Evolutionary conservation across 2,113 vertebrate species (phyloP).

Genomic region (Rhinichthys klamathensis): DNA sequence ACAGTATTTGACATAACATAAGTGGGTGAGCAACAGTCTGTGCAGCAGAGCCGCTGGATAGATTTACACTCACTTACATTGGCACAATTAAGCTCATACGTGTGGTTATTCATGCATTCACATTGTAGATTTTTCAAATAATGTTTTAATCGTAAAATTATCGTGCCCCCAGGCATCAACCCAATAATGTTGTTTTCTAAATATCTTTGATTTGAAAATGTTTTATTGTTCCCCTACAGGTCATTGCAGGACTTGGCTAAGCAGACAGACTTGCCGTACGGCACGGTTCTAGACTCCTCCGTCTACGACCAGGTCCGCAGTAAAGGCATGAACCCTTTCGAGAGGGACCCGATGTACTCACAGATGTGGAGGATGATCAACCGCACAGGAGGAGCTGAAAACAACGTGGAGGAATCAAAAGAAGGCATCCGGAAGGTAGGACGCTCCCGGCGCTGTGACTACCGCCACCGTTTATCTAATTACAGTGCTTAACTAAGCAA

Average conservation of each 20-base stretch:
- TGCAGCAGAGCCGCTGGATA: neutral
- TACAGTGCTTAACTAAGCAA: slow-evolving; percentile 27
- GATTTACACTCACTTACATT: neutral
- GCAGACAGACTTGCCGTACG: slow-evolving; percentile 96
- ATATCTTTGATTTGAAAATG: neutral
- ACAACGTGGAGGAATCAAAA: slow-evolving; percentile 92
- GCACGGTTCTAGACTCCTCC: slow-evolving; percentile 93
- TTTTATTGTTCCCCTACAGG: slow-evolving; percentile 68
- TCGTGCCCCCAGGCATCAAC: neutral
- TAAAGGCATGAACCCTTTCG: slow-evolving; percentile 97
- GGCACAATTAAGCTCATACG: neutral
- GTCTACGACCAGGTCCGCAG: slow-evolving; percentile 95
- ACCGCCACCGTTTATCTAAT: slow-evolving; percentile 5
- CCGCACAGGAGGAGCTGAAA: slow-evolving; percentile 91
- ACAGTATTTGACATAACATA: slow-evolving; percentile 26
- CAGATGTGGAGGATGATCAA: slow-evolving; percentile 99
- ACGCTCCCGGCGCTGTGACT: neutral
- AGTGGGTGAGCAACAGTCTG: neutral
- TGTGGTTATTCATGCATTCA: slow-evolving; percentile 2
- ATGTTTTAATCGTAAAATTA: slow-evolving; percentile 6
- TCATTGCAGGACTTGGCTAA: slow-evolving; percentile 96
- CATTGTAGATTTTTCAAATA: slow-evolving; percentile 15
- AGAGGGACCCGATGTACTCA: slow-evolving; percentile 96
- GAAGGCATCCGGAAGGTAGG: slow-evolving; percentile 95
- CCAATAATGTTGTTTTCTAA: neutral